Conservation (phyloP, 2,888 invertebrate species). For the Oscheius sp. region DNA sequence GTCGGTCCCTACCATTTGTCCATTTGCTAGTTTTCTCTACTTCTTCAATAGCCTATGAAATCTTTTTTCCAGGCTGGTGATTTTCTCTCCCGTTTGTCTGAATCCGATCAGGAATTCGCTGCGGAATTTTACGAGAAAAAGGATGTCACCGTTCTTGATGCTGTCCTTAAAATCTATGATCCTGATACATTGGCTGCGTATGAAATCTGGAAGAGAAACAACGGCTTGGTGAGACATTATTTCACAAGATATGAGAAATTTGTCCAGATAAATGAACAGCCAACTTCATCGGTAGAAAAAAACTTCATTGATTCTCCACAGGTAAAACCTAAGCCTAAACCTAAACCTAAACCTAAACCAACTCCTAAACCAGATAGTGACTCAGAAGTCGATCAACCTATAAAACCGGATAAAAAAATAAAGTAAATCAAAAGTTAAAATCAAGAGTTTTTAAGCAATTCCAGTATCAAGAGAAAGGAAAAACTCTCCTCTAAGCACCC, state of each 20-base stretch:
- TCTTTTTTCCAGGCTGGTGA: background rate
- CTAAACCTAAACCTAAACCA: no score
- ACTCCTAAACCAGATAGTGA: no score
- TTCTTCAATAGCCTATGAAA: no score
- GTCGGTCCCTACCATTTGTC: no score
- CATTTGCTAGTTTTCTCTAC: no score
- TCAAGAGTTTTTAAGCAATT: background rate
- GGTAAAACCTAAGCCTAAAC: no score
- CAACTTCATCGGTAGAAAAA: no score
- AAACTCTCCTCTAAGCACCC: no score
- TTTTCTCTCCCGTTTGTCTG: background rate
- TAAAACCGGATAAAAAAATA: background rate
- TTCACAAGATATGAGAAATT: no score
- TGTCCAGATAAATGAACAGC: no score
- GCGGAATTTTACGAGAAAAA: background rate
- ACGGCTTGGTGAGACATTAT: background rate
- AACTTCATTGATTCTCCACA: no score
- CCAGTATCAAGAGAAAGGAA: background rate
- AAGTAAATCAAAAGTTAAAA: background rate
- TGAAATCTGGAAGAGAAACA: background rate
- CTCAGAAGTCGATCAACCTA: no score
- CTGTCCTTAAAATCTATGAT: background rate
- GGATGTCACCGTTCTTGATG: background rate
- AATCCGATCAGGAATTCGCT: conserved; percentile 1
- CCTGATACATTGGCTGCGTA: background rate